Percentiles rank a stretch among this genome's conserved stretches.
Evolutionary conservation across 1,140 invertebrate species (phyloP).

Genomic region (Probaryconus sp.): DNA sequence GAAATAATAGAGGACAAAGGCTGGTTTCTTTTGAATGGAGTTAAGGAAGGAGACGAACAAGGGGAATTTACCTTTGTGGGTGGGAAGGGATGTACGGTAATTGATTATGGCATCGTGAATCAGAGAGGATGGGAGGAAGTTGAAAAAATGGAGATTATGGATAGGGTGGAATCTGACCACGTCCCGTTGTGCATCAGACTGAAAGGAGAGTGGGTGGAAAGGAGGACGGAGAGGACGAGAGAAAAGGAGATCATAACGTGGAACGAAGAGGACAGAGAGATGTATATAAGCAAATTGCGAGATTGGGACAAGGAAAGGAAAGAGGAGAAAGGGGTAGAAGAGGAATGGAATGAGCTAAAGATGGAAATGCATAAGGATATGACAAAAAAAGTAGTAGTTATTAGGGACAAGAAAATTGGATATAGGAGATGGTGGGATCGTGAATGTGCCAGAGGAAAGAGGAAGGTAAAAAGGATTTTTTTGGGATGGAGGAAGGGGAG

Average conservation of each 20-base stretch:
- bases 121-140: background rate
- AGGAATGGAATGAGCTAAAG: constrained; percentile 5
- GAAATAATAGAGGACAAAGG: constrained; percentile 16
- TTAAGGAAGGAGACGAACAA: constrained; percentile 1
- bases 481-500: background rate
- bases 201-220: constrained; percentile 1
- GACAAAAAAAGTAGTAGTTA: background rate
- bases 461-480: background rate
- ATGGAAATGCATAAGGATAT: background rate
- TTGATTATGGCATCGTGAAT: constrained; percentile 14
- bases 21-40: constrained; percentile 11
- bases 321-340: background rate
- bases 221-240: background rate
- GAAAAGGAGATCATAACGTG: background rate
- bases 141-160: background rate
- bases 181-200: background rate
- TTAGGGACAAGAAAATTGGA: background rate
- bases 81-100: constrained; percentile 8
- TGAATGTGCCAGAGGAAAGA: background rate
- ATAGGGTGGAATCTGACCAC: constrained; percentile 3
- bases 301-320: background rate
- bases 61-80: constrained; percentile 18
- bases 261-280: background rate
- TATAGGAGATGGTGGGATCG: constrained; percentile 1
- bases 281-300: background rate